Evolutionary conservation across 2,797 vertebrate species (phyloP).

Genomic region (Poecilia velifera): DNA sequence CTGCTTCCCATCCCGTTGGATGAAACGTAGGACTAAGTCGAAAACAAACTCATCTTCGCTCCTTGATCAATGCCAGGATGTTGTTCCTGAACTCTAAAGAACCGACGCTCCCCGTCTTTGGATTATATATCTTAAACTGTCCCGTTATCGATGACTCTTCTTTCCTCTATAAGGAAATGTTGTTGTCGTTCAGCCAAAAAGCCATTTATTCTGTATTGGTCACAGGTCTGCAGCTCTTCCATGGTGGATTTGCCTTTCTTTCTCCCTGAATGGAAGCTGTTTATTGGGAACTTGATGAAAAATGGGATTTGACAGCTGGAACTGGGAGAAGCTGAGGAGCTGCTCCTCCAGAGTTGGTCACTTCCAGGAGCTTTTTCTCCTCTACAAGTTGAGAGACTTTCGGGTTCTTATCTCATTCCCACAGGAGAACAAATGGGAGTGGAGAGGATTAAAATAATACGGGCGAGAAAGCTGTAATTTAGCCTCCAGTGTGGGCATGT

Average conservation of each 20-base stretch:
- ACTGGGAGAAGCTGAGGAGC: constrained; percentile 59
- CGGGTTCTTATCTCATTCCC: constrained; percentile 94
- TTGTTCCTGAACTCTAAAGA: background rate
- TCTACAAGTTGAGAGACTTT: constrained; percentile 79
- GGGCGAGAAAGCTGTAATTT: constrained; percentile 91
- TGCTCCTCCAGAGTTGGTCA: constrained; percentile 27
- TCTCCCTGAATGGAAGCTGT: constrained; percentile 52
- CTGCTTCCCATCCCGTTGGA: background rate
- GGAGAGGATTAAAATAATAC: constrained; percentile 98
- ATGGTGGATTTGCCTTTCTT: constrained; percentile 51
- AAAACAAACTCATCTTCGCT: background rate
- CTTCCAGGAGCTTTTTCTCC: background rate
- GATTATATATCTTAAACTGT: background rate
- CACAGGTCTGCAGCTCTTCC: constrained; percentile 58
- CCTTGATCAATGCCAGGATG: background rate
- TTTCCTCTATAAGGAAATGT: constrained; percentile 24
- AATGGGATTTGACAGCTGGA: constrained; percentile 78
- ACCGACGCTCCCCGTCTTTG: background rate
- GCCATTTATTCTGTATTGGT: constrained; percentile 57
- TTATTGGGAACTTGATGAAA: constrained; percentile 79
- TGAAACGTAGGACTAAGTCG: background rate
- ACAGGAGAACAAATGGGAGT: constrained; percentile 94
- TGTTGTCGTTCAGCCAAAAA: constrained; percentile 40
- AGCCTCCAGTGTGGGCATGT: constrained; percentile 86
- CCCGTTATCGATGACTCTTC: background rate